Evolutionary conservation across 2,888 invertebrate genomes (phyloP), one percentile per base, ranked within the genome.

Genomic region (Trachelus stipa): DNA sequence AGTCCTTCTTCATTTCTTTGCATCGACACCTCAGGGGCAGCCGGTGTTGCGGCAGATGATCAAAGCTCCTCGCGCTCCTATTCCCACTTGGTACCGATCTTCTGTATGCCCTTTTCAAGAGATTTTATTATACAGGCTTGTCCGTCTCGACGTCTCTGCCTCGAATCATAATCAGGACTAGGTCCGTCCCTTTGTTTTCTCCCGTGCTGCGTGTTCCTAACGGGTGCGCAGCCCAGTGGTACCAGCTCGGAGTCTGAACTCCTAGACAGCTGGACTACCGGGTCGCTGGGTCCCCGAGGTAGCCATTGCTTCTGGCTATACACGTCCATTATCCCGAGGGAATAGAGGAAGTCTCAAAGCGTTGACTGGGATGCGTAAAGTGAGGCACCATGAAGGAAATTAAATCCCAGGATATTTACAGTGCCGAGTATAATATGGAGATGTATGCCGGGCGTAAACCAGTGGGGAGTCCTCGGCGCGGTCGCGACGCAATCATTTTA

Each of bases 361-460:
- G 23, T 74, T 74, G 74, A 30, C 74, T 35, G 31, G 35, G 31
- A 34, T 9, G 74, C 35, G 34, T 74, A 74, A 74, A 74, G 31
- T 34, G 74, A 56, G 23, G 81, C 84, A 77, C 81, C 81, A 79
- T 79, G 83, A 56, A 56, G 9, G 85, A 86, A 88, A 88, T 87
- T 84, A 87, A 86, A 87, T 87, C 83, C 80, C 80, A 80, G 79
- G 83, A 87, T 88, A 89, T 88, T 88, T 89, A 89, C 87, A 86
- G 82, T 82, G 79, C 84, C 84, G 83, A 85, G 82, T 85, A 86
- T 86, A 85, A 85, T 83, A 84, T 80, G 85, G 81, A 85, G 87
- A 88, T 87, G 86, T 86, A 86, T 84, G 86, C 81, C 83, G 85
- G 83, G 87, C 87, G 89, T 90, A 89, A 90, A 89, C 84, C 90